Evolutionary conservation across 2,797 vertebrate genomes (phyloP), one percentile per base, ranked within the genome.

Genomic region (Gadopsis marmoratus): DNA sequence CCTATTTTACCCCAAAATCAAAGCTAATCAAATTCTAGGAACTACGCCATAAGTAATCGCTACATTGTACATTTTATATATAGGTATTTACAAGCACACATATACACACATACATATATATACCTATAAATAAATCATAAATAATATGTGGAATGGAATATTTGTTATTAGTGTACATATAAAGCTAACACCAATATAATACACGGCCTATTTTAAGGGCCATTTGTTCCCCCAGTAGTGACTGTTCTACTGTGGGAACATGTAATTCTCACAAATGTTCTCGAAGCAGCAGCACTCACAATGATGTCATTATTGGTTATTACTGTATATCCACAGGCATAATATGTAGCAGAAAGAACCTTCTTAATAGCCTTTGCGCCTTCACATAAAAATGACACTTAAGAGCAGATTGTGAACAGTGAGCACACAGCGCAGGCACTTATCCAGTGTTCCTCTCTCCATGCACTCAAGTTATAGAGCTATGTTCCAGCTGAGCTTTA

Each of bases 401-500:
- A 17, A 70, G 54, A 55, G 26, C 33, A 50, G 56, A 50, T 62
- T 78, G 65, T 55, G 63, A 76, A 69, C 47, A 11, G 64, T 17
- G 64, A 74, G 35, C 69, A 53, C 74, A 45, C 68, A 14, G 35
- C 50, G 68, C 67, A 61, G 60, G 16, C 74, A 82, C 74, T 82
- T 87, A 60, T 48, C 71, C 67, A 50, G 26, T 67, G 41, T 62
- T 78, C 59, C 64, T 69, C 74, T 63, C 68, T 62, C 43, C 48
- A 54, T 64, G 81, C 60, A 31, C 76, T 62, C 74, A 33, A 68
- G 31, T 78, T 56, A 60, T 26, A 76, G 66, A 76, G 56, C 11
- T 9, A 10, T 37, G 26, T 48, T 84, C 81, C 78, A 65, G 74
- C 74, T 78, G 74, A 80, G 71, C 26, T 78, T 54, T 65, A 72